Base-by-base conservation (phyloP, 2,888 invertebrate genomes). In the Cyrtodaria siliqua region DNA sequence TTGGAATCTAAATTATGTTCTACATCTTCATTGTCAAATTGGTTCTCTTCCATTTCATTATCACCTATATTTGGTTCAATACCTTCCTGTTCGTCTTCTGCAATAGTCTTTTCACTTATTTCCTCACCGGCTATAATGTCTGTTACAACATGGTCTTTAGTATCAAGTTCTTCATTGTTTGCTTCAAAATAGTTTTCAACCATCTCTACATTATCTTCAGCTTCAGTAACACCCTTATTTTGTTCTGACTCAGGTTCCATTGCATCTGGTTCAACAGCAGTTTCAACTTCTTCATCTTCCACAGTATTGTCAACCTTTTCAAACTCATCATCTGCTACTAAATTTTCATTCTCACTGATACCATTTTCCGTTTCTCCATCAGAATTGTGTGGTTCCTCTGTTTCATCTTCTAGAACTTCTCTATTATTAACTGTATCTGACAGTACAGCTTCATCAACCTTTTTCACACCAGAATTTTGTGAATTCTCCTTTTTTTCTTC, bases 271-370 rank as follows among this genome's bases (percentile, higher is more conserved):
- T 64, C 33, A 29, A 18, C 2, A 40, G 60, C 29, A 47, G 47
- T 47, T 56, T 66, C 38, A 56, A 47, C 40, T 38, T 67, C 62
- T 56, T 70, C 62, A 33, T 26, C 42, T n/a, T 44, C 47, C 27
- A 18, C 56, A 20, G 24, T 42, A 33, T 12, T 33, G 4, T 8
- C 33, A 33, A n/a, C n/a, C n/a, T n/a, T n/a, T n/a, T n/a, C n/a
- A n/a, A n/a, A n/a, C n/a, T 33, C 33, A 33, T 33, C 33, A 33
- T 33, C 12, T 8, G 33, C 33, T 33, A 33, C 33, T 12, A 33
- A 4, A 33, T 12, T 33, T 8, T 33, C 33, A 33, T 8, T 12
- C 12, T 4, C 33, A 33, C 6, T 33, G 33, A 33, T 12, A 33
- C 33, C 33, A 33, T 33, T 12, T 33, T 33, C n/a, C n/a, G n/a